These are phyloP conservation scores for Uria aalge DNA, from an alignment of 2,113 vertebrate genomes.

Conservation along the genomic window DNA sequence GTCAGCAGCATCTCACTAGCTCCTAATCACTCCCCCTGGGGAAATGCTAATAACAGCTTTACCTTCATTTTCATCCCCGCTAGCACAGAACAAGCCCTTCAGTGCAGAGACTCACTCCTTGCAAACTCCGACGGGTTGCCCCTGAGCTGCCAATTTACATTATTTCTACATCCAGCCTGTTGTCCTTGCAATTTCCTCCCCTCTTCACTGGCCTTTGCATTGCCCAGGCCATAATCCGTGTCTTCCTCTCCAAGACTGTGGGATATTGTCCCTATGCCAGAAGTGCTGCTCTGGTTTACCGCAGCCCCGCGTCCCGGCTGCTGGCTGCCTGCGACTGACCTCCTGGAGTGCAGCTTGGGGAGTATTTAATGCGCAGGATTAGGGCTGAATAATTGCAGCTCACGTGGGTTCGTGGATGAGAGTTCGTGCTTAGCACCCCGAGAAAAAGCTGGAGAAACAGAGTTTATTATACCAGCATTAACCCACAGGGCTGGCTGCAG, in stretches of 20 bases:
- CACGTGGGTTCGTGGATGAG: not conserved
- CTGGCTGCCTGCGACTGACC: not conserved
- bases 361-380: not conserved
- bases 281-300: not conserved
- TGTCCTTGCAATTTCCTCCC: not conserved
- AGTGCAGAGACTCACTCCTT: not conserved
- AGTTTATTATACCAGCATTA: not conserved
- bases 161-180: not conserved
- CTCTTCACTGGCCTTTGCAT: not conserved
- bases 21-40: not conserved
- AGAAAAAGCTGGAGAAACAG: not conserved
- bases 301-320: not conserved
- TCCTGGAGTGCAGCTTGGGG: not conserved
- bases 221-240: not conserved
- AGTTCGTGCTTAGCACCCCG: not conserved
- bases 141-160: not conserved
- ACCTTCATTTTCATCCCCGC: not conserved
- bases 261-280: not conserved
- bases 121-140: not conserved
- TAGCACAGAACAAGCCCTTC: not conserved
- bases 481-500: not conserved
- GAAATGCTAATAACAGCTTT: not conserved
- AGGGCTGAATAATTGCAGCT: not conserved
- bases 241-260: not conserved
- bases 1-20: not conserved